Base-by-base conservation (phyloP, 1,140 invertebrate species). In the Pogonus chalceus region DNA sequence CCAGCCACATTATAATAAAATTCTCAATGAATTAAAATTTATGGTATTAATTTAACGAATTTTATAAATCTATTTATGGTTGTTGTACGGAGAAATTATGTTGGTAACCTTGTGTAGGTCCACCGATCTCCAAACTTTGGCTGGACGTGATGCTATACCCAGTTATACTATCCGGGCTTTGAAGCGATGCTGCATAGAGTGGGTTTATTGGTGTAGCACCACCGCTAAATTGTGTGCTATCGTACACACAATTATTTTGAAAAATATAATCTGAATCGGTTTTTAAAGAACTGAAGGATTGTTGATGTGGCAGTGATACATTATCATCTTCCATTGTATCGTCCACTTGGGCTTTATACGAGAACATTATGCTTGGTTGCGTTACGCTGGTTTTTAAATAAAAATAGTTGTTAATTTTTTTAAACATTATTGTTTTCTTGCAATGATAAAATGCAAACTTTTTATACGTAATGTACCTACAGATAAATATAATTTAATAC, bases 281-380 rank as follows among this genome's bases (percentile, higher is more conserved):
- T 72, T 82, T 87, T 50, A 87, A 74, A 18, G 83, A 85, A 48
- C 83, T 85, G 64, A 85, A 85, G 57, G 81, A 84, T 59, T 85
- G 80, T 65, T 87, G 85, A 64, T 87, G 84, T 1, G 86, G 86
- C 64, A 88, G 69, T 10, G 83, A 88, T 1, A 88, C 83, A 51
- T 81, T 84, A 60, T 88, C 86, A 59, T 88, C 86, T 58, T 88
- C 85, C 69, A 82, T 76, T 4, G 78, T 76, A 65, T 89, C 86
- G 66, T 89, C 86, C 62, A 87, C 80, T 66, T 90, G 87, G 39
- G 84, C 79, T 72, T 88, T 88, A 69, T 90, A 90, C 18, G 85
- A 88, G 72, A 89, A 88, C 75, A 83, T 81, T 62, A 90, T 83
- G 60, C 80, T 82, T 22, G 85, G 82, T 64, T 86, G 84, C 2